Evolutionary conservation across 1,140 invertebrate genomes (phyloP).

Genomic region (Drosophila subpulchrella): DNA sequence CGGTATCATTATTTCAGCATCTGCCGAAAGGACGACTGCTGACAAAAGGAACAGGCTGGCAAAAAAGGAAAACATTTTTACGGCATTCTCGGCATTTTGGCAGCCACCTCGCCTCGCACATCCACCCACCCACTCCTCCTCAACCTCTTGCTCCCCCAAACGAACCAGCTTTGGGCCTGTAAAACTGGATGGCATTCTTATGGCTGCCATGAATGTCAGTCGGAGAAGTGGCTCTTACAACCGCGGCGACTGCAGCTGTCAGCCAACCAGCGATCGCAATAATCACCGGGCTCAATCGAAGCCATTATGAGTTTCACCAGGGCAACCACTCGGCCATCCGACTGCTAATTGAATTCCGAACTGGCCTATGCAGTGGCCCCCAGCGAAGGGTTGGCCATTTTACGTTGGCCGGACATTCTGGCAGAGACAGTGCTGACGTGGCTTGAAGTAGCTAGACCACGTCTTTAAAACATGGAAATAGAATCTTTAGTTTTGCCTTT

Average conservation of each 20-base stretch:
- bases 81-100: slow-evolving; percentile 45
- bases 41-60: slow-evolving; percentile 20
- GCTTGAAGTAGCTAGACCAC: not conserved
- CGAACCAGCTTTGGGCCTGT: slow-evolving; percentile 7
- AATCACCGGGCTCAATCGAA: slow-evolving; percentile 61
- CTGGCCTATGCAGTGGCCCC: slow-evolving; percentile 32
- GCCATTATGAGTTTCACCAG: slow-evolving; percentile 31
- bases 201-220: slow-evolving; percentile 47
- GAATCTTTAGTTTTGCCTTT: no score
- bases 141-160: not conserved
- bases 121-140: not conserved
- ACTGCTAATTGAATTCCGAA: slow-evolving; percentile 66
- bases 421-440: not conserved
- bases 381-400: slow-evolving; percentile 13
- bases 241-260: slow-evolving; percentile 50
- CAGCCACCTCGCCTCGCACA: slow-evolving; percentile 2
- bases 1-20: slow-evolving; percentile 60
- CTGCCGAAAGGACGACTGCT: slow-evolving; percentile 28
- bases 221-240: slow-evolving; percentile 2
- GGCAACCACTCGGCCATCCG: slow-evolving; percentile 2
- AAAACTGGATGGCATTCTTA: slow-evolving; percentile 52
- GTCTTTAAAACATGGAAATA: not conserved
- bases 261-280: slow-evolving; percentile 46
- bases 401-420: not conserved
- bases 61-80: slow-evolving; percentile 45